phyloP scores from a whole-genome alignment of 2,113 vertebrate genomes.

The Potamarius usumacintae region DNA sequence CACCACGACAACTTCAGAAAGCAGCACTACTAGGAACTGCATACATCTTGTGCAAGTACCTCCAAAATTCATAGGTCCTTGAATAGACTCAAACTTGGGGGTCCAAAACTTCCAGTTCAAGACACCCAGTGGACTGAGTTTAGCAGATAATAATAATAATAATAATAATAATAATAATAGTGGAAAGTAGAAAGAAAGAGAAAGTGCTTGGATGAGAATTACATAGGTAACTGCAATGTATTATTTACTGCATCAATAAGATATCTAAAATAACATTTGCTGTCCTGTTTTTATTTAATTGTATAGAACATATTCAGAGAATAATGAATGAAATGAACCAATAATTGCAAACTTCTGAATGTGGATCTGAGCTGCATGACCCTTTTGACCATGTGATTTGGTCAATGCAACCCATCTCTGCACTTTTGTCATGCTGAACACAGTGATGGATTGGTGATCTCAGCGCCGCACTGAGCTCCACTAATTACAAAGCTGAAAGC shows the following conservation, averaged over 20 bases:
- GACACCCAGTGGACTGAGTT: no score
- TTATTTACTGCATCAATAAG: background rate
- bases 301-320: background rate
- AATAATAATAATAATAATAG: background rate
- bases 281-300: background rate
- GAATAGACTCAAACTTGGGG: no score
- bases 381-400: constrained; percentile 18
- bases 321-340: background rate
- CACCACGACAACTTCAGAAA: no score
- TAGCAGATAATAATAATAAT: background rate
- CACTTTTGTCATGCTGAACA: constrained; percentile 23
- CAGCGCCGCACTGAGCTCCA: constrained; percentile 36
- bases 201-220: no score
- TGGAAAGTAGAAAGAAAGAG: background rate
- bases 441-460: constrained; percentile 3
- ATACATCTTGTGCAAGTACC: no score
- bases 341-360: background rate
- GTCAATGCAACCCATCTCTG: constrained; percentile 33
- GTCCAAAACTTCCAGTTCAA: no score
- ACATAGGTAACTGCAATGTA: no score
- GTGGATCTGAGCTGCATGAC: background rate
- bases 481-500: constrained; percentile 37
- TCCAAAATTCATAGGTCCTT: no score
- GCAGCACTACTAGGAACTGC: no score
- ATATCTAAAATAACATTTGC: background rate